These are phyloP conservation scores for Colinus virginianus DNA, from an alignment of 2,113 vertebrate genomes.

Conservation along the genomic window DNA sequence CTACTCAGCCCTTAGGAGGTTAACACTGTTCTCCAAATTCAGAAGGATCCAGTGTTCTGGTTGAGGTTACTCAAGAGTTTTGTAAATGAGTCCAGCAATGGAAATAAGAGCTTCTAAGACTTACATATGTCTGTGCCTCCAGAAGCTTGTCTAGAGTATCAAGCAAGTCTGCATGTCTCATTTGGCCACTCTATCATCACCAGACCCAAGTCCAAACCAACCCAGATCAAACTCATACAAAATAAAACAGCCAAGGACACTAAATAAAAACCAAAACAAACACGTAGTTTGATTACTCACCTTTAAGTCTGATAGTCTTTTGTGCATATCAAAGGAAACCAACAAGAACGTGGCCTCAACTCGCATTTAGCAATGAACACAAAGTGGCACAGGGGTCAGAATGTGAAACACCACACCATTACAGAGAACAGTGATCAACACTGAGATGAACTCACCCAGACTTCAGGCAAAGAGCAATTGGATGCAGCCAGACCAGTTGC, in stretches of 20 bases:
- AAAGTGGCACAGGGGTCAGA: accelerated
- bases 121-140: background rate
- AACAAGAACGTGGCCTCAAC: background rate
- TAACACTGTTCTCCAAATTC: background rate
- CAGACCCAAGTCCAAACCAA: background rate
- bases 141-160: background rate
- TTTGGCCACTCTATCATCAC: background rate
- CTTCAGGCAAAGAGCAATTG: background rate
- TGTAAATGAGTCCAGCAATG: background rate
- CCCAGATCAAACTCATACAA: background rate
- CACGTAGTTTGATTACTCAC: background rate
- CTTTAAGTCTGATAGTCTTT: background rate
- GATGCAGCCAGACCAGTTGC: accelerated
- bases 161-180: background rate
- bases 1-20: background rate
- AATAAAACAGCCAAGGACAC: background rate
- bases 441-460: background rate
- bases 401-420: accelerated
- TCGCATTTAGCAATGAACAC: background rate
- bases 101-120: background rate
- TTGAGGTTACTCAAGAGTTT: background rate
- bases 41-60: background rate
- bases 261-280: background rate
- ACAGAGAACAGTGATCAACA: accelerated
- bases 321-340: background rate